Evolutionary conservation across 2,113 vertebrate species (phyloP).

Genomic region (Coptodon rendalli): DNA sequence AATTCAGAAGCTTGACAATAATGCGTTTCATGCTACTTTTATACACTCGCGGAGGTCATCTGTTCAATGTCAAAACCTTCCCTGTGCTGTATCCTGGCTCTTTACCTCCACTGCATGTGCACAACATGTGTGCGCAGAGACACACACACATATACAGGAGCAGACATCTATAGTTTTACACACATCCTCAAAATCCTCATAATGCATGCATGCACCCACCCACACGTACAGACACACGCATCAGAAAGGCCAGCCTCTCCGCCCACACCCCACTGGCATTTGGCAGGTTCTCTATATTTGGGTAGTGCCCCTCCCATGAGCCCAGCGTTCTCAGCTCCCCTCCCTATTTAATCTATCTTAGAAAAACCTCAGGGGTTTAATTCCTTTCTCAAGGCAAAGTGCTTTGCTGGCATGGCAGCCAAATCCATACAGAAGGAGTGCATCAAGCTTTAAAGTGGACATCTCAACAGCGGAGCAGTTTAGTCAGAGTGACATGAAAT

Average conservation of each 20-base stretch:
- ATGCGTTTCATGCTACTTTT: not conserved
- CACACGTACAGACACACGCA: slow-evolving; percentile 18
- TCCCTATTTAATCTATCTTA: slow-evolving; percentile 63
- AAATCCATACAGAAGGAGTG: slow-evolving; percentile 63
- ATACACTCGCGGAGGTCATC: not conserved
- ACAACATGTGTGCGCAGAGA: not conserved
- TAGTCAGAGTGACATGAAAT: slow-evolving; percentile 58
- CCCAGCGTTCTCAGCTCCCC: slow-evolving; percentile 19
- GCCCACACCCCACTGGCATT: slow-evolving; percentile 32
- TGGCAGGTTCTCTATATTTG: slow-evolving; percentile 48
- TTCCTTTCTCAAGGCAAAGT: slow-evolving; percentile 68
- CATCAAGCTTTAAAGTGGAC: slow-evolving; percentile 69
- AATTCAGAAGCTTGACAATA: not conserved
- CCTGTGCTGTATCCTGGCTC: not conserved
- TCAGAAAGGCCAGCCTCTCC: slow-evolving; percentile 19
- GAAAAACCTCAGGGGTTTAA: slow-evolving; percentile 61
- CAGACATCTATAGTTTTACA: not conserved
- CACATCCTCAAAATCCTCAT: not conserved
- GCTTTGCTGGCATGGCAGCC: slow-evolving; percentile 66
- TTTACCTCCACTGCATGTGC: not conserved
- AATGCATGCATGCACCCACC: not conserved
- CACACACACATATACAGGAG: not conserved
- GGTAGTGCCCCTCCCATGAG: slow-evolving; percentile 26
- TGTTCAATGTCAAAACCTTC: not conserved
- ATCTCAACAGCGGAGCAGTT: slow-evolving; percentile 57